A percentile compares a stretch with the other conserved stretches of the same genome.
Conservation (phyloP, 2,797 vertebrate species). For the Knipowitschia caucasica region DNA sequence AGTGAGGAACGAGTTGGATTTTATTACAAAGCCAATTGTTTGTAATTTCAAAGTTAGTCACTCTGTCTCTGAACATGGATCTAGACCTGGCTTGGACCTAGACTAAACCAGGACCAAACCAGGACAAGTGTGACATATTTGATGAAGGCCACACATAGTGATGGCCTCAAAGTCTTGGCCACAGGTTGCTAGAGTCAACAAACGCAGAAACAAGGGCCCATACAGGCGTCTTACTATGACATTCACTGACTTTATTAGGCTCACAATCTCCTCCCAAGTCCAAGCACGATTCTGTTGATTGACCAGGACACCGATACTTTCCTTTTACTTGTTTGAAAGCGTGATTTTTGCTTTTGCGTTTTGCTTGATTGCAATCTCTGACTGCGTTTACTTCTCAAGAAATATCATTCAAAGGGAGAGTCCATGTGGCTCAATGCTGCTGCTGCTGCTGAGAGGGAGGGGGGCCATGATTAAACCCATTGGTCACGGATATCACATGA, state of each 20-base stretch:
- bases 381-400: not conserved
- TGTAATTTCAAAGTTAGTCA: no score
- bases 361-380: not conserved
- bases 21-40: no score
- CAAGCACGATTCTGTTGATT: not conserved
- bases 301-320: no score
- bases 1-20: no score
- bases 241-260: not conserved
- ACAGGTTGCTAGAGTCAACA: constrained; percentile 2
- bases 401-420: not conserved
- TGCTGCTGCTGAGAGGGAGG: not conserved
- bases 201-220: not conserved
- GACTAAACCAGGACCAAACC: not conserved
- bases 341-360: not conserved
- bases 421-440: not conserved
- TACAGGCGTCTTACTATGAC: not conserved
- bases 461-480: not conserved
- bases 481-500: constrained; percentile 11
- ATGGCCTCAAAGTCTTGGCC: not conserved
- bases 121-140: not conserved
- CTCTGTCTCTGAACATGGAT: no score
- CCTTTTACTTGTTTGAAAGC: not conserved
- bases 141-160: not conserved
- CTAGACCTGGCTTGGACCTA: not conserved
- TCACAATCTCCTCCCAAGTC: not conserved